Evolutionary conservation across 1,140 invertebrate species (phyloP).

Genomic region (Oreohelix idahoensis): DNA sequence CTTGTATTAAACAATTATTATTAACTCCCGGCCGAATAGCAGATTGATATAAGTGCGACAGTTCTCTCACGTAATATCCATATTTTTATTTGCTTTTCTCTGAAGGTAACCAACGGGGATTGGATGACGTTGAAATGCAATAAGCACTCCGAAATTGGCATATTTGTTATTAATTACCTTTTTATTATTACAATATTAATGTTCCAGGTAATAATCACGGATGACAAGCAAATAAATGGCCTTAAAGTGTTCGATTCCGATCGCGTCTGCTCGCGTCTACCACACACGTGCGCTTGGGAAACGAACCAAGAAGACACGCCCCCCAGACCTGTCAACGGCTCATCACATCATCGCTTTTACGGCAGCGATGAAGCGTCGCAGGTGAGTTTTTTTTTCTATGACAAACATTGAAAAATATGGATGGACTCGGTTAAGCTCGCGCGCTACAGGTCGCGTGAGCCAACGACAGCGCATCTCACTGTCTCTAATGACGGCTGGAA

Average conservation of each 20-base stretch:
- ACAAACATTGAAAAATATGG: neutral
- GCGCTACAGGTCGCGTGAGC: neutral
- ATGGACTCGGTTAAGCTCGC: neutral
- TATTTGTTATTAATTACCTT: neutral
- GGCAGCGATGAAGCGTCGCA: neutral
- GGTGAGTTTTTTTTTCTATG: neutral
- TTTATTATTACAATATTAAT: constrained; percentile 8
- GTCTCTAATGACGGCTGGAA: neutral
- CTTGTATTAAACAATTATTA: neutral
- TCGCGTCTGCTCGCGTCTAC: neutral
- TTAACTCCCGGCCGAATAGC: neutral
- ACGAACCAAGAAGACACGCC: neutral
- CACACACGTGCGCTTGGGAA: neutral
- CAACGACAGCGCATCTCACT: neutral
- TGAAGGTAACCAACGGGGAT: neutral
- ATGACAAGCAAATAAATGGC: neutral
- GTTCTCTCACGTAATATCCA: neutral
- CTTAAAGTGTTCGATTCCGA: neutral
- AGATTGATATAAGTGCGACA: neutral
- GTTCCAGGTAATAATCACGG: neutral
- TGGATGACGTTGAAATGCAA: neutral
- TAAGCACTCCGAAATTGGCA: neutral
- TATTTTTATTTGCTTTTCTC: neutral
- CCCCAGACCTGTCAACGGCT: neutral
- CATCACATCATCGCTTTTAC: neutral